Evolutionary conservation across 2,888 invertebrate genomes (phyloP), one percentile per base, ranked within the genome.

Genomic region (Sipha maydis): DNA sequence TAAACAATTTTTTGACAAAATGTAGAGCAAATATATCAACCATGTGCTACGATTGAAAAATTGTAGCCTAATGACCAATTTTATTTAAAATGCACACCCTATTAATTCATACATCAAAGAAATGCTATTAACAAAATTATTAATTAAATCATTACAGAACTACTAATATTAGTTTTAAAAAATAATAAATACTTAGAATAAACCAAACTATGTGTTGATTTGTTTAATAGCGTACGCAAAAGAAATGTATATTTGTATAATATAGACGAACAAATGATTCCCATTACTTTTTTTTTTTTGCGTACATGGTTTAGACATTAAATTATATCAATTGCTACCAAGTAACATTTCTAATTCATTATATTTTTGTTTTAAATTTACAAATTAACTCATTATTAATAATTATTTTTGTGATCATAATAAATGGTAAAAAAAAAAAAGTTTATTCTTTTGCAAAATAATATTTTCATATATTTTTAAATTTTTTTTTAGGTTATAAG

Each of bases 101-200:
- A 88, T 75, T 82, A 67, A 82, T 82, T 88, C 80, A 82, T 88
- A 75, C 31, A 82, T 75, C 76, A 48, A 48, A 73, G 75, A 75
- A 75, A 78, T 75, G 61, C n/a, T 75, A 82, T 75, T 25, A 88
- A 88, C 73, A 88, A 67, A 85, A 85, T 82, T 88, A 86, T 86
- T 85, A 79, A 79, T 85, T 80, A 80, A 86, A 86, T 80, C 71
- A 86, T 86, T 86, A 88, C 82, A 88, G 80, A 88, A 75, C 75
- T 82, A 88, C 82, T 88, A 88, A 88, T 88, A 88, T 88, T 88
- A 88, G 82, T 82, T 88, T 88, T 41, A 61, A 88, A 88, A 85
- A 88, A 82, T 82, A 85, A 85, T 78, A 88, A 82, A 76, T 88
- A 88, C 67, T 56, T 86, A 86, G 38, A 75, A 82, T 88, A 82